Evolutionary conservation across 2,888 invertebrate species (phyloP), one percentile per base, ranked within the genome.

Genomic region (Sympetrum striolatum): DNA sequence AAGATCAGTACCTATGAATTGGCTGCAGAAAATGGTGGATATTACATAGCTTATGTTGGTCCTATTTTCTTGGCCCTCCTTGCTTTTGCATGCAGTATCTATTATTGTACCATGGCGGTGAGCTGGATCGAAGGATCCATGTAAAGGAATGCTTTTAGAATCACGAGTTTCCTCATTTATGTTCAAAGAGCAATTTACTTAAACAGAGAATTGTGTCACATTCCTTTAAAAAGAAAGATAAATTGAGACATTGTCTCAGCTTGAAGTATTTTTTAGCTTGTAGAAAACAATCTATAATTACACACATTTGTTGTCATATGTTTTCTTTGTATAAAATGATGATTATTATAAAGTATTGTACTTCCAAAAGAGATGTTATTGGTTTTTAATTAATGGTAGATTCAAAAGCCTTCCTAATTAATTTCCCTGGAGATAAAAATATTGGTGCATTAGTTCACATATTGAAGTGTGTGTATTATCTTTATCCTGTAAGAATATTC

Each of bases 41-140:
- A 98, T 92, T 98, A 97, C 93, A 96, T 98, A 81, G 96, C 96
- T 22, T 98, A 98, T 93, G 96, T 97, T 92, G 97, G 96, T 92
- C 96, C 97, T 90, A 98, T 98, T 94, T 93, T 98, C 37, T 93
- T 97, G 91, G 96, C 97, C 44, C 93, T 97, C 90, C 94, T 97
- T 91, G 95, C 97, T 92, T 95, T 97, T 92, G 95, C 96, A 91
- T 96, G 98, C 92, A 97, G 98, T 92, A 95, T 97, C 92, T 98
- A 98, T 94, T 98, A 98, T 94, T 98, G 97, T 94, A 96, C 97
- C 92, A 98, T 98, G 96, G 98, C 98, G 95, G 97, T 98, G 91
- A 98, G 98, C 95, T 95, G 95, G 92, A 97, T 94, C 60, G 93
- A 93, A 91, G 93, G 93, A 31, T 92, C 92, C 80, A 92, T 92